Evolutionary conservation across 2,113 vertebrate species (phyloP).

Genomic region (Sander lucioperca): DNA sequence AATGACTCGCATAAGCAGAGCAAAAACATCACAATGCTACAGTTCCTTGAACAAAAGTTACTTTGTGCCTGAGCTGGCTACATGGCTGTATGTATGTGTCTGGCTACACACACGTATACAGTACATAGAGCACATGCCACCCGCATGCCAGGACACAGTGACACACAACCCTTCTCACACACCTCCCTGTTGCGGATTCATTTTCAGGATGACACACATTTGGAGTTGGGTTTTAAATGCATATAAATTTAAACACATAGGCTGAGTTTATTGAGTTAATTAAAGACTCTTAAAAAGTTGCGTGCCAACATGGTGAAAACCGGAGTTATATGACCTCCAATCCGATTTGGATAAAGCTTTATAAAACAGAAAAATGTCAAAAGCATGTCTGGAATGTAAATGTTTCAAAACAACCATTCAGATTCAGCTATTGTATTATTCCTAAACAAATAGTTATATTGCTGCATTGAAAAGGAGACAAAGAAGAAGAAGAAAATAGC

Average conservation of each 20-base stretch:
- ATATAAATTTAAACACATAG: constrained; percentile 24
- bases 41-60: constrained; percentile 58
- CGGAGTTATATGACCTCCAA: constrained; percentile 21
- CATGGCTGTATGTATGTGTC: not conserved
- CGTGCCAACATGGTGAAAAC: constrained; percentile 19
- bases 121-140: constrained; percentile 11
- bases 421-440: constrained; percentile 24
- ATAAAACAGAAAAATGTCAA: constrained; percentile 36
- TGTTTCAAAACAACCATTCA: constrained; percentile 53
- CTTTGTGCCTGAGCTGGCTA: constrained; percentile 45
- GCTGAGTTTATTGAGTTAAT: constrained; percentile 30
- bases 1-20: constrained; percentile 41
- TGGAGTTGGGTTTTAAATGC: constrained; percentile 31
- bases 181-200: constrained; percentile 6
- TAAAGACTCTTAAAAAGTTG: constrained; percentile 24
- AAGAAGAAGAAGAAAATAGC: not conserved
- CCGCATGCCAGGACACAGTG: not conserved
- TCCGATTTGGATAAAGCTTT: constrained; percentile 37
- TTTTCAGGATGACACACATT: constrained; percentile 44
- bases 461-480: constrained; percentile 15
- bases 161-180: constrained; percentile 20
- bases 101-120: constrained; percentile 8
- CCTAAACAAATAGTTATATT: constrained; percentile 7
- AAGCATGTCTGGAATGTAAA: constrained; percentile 49
- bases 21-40: constrained; percentile 55